These are phyloP conservation scores for Trichosurus vulpecula DNA, from an alignment of 2,797 vertebrate species.

Conservation along the genomic window DNA sequence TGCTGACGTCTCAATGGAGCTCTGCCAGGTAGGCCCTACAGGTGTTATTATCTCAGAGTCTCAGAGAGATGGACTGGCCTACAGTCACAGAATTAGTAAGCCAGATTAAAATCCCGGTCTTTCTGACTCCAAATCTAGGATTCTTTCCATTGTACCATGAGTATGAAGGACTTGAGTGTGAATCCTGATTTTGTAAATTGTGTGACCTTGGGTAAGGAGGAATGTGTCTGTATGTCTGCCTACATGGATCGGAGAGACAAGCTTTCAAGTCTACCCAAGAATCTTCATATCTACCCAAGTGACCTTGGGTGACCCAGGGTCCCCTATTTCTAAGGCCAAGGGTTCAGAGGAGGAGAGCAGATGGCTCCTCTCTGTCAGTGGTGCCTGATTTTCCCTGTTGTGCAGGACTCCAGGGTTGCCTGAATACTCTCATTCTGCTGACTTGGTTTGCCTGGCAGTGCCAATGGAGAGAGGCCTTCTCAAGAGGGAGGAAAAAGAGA, in stretches of 20 bases:
- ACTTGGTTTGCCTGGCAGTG: background rate
- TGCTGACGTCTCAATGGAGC: background rate
- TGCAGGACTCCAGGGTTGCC: background rate
- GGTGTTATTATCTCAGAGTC: background rate
- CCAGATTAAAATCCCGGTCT: background rate
- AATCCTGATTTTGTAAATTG: background rate
- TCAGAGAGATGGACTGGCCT: background rate
- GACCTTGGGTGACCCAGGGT: background rate
- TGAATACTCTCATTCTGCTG: background rate
- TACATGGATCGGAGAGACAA: background rate
- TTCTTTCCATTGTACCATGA: background rate
- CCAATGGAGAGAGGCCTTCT: background rate
- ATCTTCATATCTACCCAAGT: background rate
- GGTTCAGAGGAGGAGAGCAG: background rate
- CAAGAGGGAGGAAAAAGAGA: background rate
- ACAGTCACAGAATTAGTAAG: background rate
- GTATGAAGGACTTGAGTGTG: background rate
- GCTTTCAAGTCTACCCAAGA: background rate
- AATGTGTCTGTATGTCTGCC: background rate
- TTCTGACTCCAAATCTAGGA: background rate
- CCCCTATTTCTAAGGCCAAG: background rate
- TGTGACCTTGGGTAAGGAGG: background rate
- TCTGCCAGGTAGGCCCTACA: background rate
- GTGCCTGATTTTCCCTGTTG: background rate
- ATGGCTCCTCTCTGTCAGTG: background rate